Evolutionary conservation across 2,888 invertebrate genomes (phyloP).

Genomic region (Gisinianus flammeolus): DNA sequence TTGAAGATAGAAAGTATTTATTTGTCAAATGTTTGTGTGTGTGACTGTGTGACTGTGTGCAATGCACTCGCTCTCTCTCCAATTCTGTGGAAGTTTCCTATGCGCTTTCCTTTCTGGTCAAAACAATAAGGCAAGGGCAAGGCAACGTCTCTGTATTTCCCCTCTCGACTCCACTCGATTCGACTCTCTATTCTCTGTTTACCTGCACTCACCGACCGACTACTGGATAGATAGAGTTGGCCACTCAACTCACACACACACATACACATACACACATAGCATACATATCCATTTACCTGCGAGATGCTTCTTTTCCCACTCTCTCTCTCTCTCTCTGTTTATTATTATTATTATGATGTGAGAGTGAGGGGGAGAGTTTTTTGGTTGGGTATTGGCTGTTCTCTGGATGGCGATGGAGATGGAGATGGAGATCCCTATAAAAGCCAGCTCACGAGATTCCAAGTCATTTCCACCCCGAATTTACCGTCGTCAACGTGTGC

Average conservation of each 20-base stretch:
- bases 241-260: too few species aligned
- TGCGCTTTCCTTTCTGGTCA: conserved; percentile 11
- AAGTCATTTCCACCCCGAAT: conserved; percentile 25
- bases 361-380: neutral
- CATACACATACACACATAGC: neutral
- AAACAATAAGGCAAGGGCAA: conserved; percentile 31
- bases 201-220: too few species aligned
- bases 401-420: too few species aligned
- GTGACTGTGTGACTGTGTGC: too few species aligned
- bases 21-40: too few species aligned
- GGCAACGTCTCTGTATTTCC: neutral
- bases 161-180: too few species aligned
- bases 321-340: neutral
- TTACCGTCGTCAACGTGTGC: conserved; percentile 12
- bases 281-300: neutral
- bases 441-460: too few species aligned
- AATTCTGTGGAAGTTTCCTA: neutral
- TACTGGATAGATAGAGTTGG: too few species aligned
- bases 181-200: too few species aligned
- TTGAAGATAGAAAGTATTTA: neutral
- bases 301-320: neutral
- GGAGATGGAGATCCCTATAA: too few species aligned
- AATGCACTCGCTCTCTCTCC: too few species aligned
- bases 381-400: too few species aligned
- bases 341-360: neutral